Percentiles rank a stretch among this genome's conserved stretches.
Conservation (phyloP, 2,888 invertebrate species). For the Parapristionchus giblindavisi region DNA sequence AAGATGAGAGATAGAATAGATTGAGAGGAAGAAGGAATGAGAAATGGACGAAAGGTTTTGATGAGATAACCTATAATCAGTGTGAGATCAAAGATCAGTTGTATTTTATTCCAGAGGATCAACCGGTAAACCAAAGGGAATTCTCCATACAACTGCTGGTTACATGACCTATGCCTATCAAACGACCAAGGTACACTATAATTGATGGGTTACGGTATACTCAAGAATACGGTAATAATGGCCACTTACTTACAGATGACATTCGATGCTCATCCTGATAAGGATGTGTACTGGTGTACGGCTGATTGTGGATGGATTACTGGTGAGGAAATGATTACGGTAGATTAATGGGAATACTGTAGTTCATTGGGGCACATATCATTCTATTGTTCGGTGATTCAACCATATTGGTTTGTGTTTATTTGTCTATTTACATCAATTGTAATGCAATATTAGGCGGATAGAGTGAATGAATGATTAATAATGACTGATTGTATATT, state of each 20-base stretch:
- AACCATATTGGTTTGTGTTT: background rate
- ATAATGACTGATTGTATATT: background rate
- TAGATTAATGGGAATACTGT: background rate
- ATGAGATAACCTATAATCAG: background rate
- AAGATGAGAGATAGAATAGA: background rate
- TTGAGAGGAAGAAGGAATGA: background rate
- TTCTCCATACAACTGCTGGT: conserved; percentile 90
- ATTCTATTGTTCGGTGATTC: background rate
- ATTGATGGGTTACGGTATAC: conserved; percentile 75
- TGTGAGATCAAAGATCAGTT: background rate
- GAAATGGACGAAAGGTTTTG: background rate
- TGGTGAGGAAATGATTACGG: conserved; percentile 75
- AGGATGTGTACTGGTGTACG: conserved; percentile 82
- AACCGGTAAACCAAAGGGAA: conserved; percentile 97
- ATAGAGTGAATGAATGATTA: background rate
- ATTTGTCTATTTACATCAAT: background rate
- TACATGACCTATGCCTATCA: conserved; percentile 93
- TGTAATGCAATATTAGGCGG: background rate
- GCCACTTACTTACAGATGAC: conserved; percentile 69
- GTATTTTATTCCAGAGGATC: conserved; percentile 77
- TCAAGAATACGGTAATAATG: background rate
- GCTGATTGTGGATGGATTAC: conserved; percentile 90
- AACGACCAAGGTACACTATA: conserved; percentile 78
- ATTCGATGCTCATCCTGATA: conserved; percentile 79
- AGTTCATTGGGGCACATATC: background rate